Evolutionary conservation across 2,888 invertebrate species (phyloP), one percentile per base, ranked within the genome.

Genomic region (Atrina japonica): DNA sequence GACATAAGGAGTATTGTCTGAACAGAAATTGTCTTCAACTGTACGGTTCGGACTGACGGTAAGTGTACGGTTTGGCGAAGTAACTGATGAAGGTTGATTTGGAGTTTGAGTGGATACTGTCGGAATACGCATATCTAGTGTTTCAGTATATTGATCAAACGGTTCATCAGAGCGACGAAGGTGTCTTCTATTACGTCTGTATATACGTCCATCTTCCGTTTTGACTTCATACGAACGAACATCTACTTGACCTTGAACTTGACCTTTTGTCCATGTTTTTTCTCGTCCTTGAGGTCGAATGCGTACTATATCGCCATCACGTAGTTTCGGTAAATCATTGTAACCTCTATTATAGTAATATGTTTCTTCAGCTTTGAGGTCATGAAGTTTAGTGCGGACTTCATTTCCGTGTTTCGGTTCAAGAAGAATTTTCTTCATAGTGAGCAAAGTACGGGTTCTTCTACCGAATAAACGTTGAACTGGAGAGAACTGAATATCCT

Each of bases 391-490:
- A n/a, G 6, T 29, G 30, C 29, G n/a, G n/a, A 29, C 14, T 2
- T 14, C 14, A n/a, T n/a, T n/a, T n/a, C n/a, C n/a, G n/a, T n/a
- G n/a, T n/a, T n/a, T n/a, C n/a, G n/a, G n/a, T n/a, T n/a, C n/a
- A n/a, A n/a, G n/a, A n/a, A n/a, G n/a, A n/a, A n/a, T n/a, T n/a
- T n/a, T n/a, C n/a, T n/a, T n/a, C n/a, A n/a, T n/a, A n/a, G n/a
- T n/a, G n/a, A n/a, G n/a, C n/a, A 50, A 25, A 3, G 60, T 65
- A 30, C 50, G 59, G 27, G 60, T 60, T 18, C 60, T 43, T 41
- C 65, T 58, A 16, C 58, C 35, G 41, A 73, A 63, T 18, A 69
- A 25, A 14, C 63, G 21, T 41, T 69, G 64, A 25, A 25, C 47
- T 29, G 61, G 61, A 21, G 52, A 60, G 18, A 21, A 29, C 27